Percentiles rank a stretch among this genome's conserved stretches.
Evolutionary conservation across 2,888 invertebrate species (phyloP).

Genomic region (Gastracanthus pulcherrimus): DNA sequence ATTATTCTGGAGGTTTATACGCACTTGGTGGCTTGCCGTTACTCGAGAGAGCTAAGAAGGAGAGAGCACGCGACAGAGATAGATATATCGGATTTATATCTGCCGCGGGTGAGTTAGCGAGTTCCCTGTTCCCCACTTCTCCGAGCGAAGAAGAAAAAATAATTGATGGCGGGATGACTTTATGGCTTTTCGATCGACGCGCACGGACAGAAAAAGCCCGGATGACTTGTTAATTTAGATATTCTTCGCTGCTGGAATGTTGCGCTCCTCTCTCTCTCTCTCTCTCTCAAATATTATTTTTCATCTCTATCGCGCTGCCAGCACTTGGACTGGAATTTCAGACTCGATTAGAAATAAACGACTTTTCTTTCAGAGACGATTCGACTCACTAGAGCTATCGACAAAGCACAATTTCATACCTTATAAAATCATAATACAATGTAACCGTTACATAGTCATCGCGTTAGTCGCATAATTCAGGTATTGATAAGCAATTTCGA

Average conservation of each 20-base stretch:
- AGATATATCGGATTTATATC: slow-evolving; percentile 32
- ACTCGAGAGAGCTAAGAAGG: slow-evolving; percentile 7
- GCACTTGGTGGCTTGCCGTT: slow-evolving; percentile 17
- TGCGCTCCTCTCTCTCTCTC: neutral
- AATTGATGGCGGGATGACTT: slow-evolving; percentile 56
- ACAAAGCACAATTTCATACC: too few relatives aligned
- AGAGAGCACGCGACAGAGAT: slow-evolving; percentile 12
- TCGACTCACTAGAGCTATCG: too few relatives aligned
- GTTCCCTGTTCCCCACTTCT: slow-evolving; percentile 36
- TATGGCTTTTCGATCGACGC: slow-evolving; percentile 52
- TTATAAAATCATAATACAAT: too few relatives aligned
- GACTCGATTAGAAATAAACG: slow-evolving; percentile 15
- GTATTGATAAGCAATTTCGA: too few relatives aligned
- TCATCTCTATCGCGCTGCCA: neutral
- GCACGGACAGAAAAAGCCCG: neutral
- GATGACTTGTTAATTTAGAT: slow-evolving; percentile 57
- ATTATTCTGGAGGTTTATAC: slow-evolving; percentile 15
- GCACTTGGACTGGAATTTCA: slow-evolving; percentile 14
- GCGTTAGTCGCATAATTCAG: too few relatives aligned
- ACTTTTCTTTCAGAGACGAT: too few relatives aligned
- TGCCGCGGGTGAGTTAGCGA: slow-evolving; percentile 43
- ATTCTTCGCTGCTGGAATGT: slow-evolving; percentile 51
- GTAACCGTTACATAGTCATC: too few relatives aligned
- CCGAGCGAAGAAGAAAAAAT: slow-evolving; percentile 54
- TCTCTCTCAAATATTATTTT: slow-evolving; percentile 30